Percentiles rank a stretch among this genome's conserved stretches.
These are phyloP conservation scores for Torymus tubicola DNA, from an alignment of 2,888 invertebrate species.

Conservation along the genomic window DNA sequence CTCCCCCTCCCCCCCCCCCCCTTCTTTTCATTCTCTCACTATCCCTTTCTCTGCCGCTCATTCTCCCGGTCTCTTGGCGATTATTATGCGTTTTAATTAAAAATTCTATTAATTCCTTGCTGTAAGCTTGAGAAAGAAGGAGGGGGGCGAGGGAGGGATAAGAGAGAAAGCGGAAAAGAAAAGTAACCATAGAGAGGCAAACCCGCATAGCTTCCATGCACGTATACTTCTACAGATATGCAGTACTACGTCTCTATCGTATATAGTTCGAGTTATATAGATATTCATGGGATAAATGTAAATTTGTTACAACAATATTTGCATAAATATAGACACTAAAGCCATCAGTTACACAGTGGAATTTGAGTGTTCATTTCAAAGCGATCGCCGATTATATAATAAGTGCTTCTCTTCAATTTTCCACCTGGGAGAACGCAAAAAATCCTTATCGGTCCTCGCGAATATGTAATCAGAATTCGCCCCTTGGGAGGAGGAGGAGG, in stretches of 20 bases:
- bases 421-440: background rate
- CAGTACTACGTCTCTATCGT: background rate
- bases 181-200: background rate
- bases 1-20: background rate
- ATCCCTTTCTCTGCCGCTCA: no score
- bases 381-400: no score
- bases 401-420: no score
- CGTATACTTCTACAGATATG: no score
- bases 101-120: conserved; percentile 71
- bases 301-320: background rate
- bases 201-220: no score
- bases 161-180: conserved; percentile 7
- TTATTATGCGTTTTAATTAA: conserved; percentile 71
- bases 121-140: conserved; percentile 34
- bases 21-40: background rate
- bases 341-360: no score
- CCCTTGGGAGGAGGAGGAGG: background rate
- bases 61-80: conserved; percentile 57
- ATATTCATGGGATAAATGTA: conserved; percentile 7
- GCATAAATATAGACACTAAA: no score
- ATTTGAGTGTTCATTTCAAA: no score
- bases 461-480: background rate
- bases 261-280: conserved; percentile 17
- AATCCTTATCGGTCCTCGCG: background rate
- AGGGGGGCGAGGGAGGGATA: background rate